phyloP scores from a whole-genome alignment of 2,113 vertebrate species.

The Protobothrops flavoviridis region DNA sequence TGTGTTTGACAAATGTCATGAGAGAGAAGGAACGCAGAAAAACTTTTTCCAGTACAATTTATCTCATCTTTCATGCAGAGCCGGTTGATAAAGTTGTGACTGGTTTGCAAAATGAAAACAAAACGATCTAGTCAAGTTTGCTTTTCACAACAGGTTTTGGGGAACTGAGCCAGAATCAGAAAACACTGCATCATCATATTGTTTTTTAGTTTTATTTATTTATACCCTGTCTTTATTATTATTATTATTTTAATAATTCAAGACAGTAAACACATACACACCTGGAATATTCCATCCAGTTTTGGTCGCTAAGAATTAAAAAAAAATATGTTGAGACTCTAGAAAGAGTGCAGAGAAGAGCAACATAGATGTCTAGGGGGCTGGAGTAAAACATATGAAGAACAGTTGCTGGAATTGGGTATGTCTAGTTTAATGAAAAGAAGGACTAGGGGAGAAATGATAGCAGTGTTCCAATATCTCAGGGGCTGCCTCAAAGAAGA shows the following conservation, averaged over 20 bases:
- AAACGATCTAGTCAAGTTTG: background rate
- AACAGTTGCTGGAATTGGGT: background rate
- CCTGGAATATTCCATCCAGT: background rate
- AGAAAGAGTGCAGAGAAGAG: background rate
- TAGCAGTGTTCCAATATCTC: background rate
- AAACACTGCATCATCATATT: background rate
- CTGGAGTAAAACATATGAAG: background rate
- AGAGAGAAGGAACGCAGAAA: background rate
- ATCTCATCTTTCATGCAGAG: background rate
- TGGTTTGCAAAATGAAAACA: background rate
- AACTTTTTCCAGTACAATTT: background rate
- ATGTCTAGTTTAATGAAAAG: background rate
- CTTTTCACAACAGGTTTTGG: background rate
- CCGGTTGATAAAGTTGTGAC: background rate
- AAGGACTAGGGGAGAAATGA: background rate
- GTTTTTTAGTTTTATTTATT: background rate
- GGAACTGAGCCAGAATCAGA: background rate
- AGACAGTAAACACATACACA: background rate
- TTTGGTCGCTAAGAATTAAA: background rate
- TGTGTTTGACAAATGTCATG: background rate
- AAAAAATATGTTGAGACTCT: background rate
- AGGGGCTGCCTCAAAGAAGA: background rate
- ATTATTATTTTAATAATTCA: background rate
- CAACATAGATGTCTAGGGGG: background rate
- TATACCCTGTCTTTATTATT: background rate